phyloP scores from a whole-genome alignment of 2,888 invertebrate species.

The Campoplex nolae region DNA sequence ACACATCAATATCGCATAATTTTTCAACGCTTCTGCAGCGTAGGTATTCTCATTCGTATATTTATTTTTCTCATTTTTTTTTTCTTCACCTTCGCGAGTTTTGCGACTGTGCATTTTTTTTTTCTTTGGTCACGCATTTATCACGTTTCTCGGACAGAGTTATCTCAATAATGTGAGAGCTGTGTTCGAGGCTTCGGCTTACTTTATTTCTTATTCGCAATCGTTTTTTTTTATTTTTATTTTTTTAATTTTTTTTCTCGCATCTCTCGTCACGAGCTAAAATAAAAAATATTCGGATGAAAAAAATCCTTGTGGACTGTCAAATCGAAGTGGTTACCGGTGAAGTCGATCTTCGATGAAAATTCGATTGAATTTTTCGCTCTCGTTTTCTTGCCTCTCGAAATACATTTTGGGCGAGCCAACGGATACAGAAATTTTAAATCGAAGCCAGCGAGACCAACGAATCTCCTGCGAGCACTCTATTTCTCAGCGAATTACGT shows the following conservation, averaged over 20 bases:
- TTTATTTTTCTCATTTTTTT: background rate
- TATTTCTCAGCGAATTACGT: constrained; percentile 29
- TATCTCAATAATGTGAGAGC: constrained; percentile 6
- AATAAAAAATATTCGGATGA: background rate
- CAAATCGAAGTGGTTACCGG: background rate
- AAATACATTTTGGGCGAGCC: background rate
- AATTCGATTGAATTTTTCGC: background rate
- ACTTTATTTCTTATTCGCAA: constrained; percentile 1
- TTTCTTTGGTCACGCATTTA: background rate
- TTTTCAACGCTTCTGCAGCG: constrained; percentile 1
- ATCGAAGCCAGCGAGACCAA: background rate
- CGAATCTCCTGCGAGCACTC: constrained; percentile 6
- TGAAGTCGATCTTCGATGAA: background rate
- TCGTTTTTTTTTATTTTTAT: no score
- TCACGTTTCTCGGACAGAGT: background rate
- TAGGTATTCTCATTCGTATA: background rate
- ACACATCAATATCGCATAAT: background rate
- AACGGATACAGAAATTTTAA: constrained; percentile 1
- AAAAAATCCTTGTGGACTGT: background rate
- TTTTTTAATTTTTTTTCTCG: background rate
- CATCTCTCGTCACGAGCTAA: background rate
- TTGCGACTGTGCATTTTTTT: constrained; percentile 17
- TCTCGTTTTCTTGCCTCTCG: background rate
- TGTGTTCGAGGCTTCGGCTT: background rate
- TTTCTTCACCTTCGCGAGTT: constrained; percentile 16